Evolutionary conservation across 2,888 invertebrate species (phyloP), one percentile per base, ranked within the genome.

Genomic region (Caenorhabditis sp.): DNA sequence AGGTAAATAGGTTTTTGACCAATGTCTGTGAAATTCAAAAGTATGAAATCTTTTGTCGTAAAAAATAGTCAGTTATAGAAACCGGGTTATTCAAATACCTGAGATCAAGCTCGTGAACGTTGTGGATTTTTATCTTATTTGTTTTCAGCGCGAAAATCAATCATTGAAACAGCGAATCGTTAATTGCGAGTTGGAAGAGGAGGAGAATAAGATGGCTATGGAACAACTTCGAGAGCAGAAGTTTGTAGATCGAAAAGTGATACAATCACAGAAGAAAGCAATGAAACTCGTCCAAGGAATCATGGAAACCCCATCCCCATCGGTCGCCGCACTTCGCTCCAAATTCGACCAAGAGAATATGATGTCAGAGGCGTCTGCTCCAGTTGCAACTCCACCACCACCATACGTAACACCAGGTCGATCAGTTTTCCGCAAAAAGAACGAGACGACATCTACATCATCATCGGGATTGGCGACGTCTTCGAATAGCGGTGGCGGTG

Each of bases 101-200:
- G n/a, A n/a, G n/a, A n/a, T n/a, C n/a, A n/a, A n/a, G n/a, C n/a
- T n/a, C n/a, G n/a, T n/a, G n/a, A n/a, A n/a, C n/a, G n/a, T n/a
- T n/a, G n/a, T n/a, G n/a, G n/a, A n/a, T n/a, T n/a, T n/a, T n/a
- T n/a, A n/a, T n/a, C n/a, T n/a, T 14, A 43, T 43, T 17, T 43
- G 5, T 43, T 43, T 43, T 14, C 43, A 43, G 43, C 59, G 84
- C 10, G 83, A 84, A 66, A 71, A 69, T 36, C 68, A 67, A 20
- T 77, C 81, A 17, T 59, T 84, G 60, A 67, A 71, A 49, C 60
- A 66, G 17, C 69, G 83, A 17, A 62, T 85, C 27, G 60, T 60
- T 5, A 50, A 65, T 12, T 79, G 72, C 62, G 86, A 86, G 66
- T 70, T 67, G 58, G 77, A 75, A 7, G 71, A 83, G 43, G 78